A percentile compares a stretch with the other conserved stretches of the same genome.
phyloP scores from a whole-genome alignment of 2,797 vertebrate genomes.

The Cossypha dichroa region DNA sequence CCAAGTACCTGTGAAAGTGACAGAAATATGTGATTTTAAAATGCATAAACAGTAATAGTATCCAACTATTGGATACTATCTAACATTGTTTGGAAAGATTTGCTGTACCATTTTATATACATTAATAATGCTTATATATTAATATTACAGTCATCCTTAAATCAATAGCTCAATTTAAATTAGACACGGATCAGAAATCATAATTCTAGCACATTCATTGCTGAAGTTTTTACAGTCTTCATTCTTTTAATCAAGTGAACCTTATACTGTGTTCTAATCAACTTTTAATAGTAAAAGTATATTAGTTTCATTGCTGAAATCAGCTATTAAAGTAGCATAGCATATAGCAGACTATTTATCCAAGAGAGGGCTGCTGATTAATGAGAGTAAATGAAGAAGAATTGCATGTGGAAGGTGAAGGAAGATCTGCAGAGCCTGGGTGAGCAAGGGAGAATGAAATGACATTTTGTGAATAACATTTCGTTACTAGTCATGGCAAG shows the following conservation, averaged over 20 bases:
- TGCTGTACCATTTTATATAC: neutral
- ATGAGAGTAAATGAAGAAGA: neutral
- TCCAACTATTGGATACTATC: too few relatives aligned
- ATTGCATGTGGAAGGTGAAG: neutral
- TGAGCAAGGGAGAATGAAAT: neutral
- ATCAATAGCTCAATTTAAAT: neutral
- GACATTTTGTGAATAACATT: neutral
- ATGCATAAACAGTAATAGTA: neutral
- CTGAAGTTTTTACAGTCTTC: neutral
- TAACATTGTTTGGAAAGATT: neutral
- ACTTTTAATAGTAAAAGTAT: neutral
- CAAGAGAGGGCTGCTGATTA: neutral
- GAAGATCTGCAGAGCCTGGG: neutral
- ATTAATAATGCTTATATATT: neutral
- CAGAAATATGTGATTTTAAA: neutral
- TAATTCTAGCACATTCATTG: neutral
- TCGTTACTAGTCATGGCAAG: neutral
- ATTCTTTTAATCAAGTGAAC: neutral
- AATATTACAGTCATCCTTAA: neutral
- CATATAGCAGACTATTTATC: neutral
- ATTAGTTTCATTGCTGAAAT: neutral
- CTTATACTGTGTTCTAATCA: neutral
- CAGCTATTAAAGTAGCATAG: neutral
- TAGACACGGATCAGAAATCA: neutral
- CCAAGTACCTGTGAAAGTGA: constrained; percentile 82